Evolutionary conservation across 2,888 invertebrate genomes (phyloP), one percentile per base, ranked within the genome.

Genomic region (Perizoma flavofasciatum): DNA sequence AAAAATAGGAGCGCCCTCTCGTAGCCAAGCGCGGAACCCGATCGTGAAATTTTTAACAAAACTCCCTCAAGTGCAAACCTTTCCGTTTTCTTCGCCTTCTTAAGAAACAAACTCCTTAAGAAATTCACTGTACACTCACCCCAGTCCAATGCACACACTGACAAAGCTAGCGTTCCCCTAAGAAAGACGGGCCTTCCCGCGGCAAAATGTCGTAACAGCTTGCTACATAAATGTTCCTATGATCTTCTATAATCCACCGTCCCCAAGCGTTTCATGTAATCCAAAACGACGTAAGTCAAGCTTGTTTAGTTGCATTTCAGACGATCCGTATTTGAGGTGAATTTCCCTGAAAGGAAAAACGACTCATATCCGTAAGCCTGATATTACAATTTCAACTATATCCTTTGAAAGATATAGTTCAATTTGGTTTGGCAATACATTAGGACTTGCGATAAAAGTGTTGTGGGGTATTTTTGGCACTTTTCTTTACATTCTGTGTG

Each of bases 31-130:
- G 55, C 10, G 40, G 88, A 88, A 92, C 84, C 74, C 64, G 67
- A 62, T 81, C 66, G 81, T 71, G 61, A 66, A 69, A 77, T 86
- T 90, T 90, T 91, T 91, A 89, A 82, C 83, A 79, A 88, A 89
- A 88, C 83, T 77, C 79, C 81, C 74, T 85, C 84, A 83, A 91
- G 86, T 84, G 84, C 78, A 82, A 89, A 87, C 89, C 89, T 89
- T 91, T 89, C 83, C 82, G 79, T 74, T 89, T 92, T 90, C 89
- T 91, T 90, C 86, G 81, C 83, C 75, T 91, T 89, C 88, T 88
- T 91, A 90, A 88, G 89, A 89, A 91, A 88, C 78, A 69, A 77
- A 83, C 82, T 81, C 79, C 85, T 82, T 79, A 88, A 91, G 90
- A 91, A 90, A 88, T 83, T 86, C 84, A 78, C 74, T 78, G 75